A percentile compares a stretch with the other conserved stretches of the same genome.
These are phyloP conservation scores for Brevipalpus yothersi DNA, from an alignment of 1,140 invertebrate species.

Conservation along the genomic window DNA sequence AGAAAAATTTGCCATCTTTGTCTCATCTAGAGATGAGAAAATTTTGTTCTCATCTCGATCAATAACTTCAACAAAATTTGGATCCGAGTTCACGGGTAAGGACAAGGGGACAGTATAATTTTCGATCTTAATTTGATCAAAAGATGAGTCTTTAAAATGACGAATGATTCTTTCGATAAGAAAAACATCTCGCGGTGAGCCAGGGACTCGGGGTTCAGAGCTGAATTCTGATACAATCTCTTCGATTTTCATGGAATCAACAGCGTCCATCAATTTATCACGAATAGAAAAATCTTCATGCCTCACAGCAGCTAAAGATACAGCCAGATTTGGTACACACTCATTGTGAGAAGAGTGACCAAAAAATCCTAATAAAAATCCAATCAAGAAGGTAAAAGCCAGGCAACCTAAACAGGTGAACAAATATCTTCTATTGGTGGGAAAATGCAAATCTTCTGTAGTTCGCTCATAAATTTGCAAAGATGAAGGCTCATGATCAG, in stretches of 20 bases:
- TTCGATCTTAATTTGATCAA: constrained; percentile 11
- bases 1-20: not conserved
- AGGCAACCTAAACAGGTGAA: constrained; percentile 8
- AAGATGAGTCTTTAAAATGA: constrained; percentile 10
- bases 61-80: constrained; percentile 12
- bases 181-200: constrained; percentile 11
- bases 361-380: constrained; percentile 15
- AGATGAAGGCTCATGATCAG: constrained; percentile 11
- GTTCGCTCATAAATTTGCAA: constrained; percentile 16
- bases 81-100: constrained; percentile 9
- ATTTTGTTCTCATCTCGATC: constrained; percentile 2
- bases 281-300: constrained; percentile 13
- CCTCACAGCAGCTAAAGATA: constrained; percentile 10
- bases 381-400: constrained; percentile 8
- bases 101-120: constrained; percentile 14
- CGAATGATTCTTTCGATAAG: constrained; percentile 11
- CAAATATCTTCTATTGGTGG: constrained; percentile 8
- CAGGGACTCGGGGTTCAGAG: constrained; percentile 11
- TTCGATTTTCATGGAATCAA: constrained; percentile 11
- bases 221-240: constrained; percentile 11
- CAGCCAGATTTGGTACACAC: constrained; percentile 11
- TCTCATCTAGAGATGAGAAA: not conserved
- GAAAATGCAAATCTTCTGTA: constrained; percentile 12
- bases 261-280: constrained; percentile 10
- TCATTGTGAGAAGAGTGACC: constrained; percentile 11